Base-by-base conservation (phyloP, 2,113 vertebrate species). In the Chaenocephalus aceratus region DNA sequence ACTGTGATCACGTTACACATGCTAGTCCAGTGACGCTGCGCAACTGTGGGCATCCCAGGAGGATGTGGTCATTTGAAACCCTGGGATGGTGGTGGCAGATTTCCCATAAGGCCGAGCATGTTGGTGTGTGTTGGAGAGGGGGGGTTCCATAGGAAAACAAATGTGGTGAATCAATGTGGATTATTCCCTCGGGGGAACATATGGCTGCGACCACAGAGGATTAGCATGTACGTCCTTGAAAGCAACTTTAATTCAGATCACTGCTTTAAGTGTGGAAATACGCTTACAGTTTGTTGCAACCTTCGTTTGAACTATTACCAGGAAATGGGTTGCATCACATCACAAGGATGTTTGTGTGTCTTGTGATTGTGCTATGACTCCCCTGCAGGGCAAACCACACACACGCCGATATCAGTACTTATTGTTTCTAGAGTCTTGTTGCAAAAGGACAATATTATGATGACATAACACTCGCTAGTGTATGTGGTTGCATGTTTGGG, bases 1-100 rank as follows among this genome's bases (percentile, higher is more conserved):
- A 0, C 77, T 46, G 68, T 30, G 81, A 75, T 74, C 85, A 16
- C 30, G 1, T 83, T 78, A 64, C 74, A 62, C 56, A 53, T 11
- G n/a, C 67, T 14, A 0, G 52, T 59, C 75, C 3, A 10, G 46
- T 9, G 1, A 75, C 48, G 64, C 49, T 66, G 57, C 60, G 77
- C 82, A 80, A 78, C 84, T 83, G 80, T 8, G 76, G 72, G 77
- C 64, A 36, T 49, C 12, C 6, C 21, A 63, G 82, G 69, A 84
- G 83, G 86, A 91, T 86, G 83, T 84, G 82, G 84, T 76, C 88
- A 84, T 86, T 87, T 74, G 54, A 68, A 57, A 80, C 51, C 46
- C 66, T 41, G 1, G 48, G 41, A 23, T 26, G 30, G 57, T 61
- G 73, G 46, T 18, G 77, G 63, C 45, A 74, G 68, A 83, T 64